Percentiles rank a stretch among this genome's conserved stretches.
These are phyloP conservation scores for Coreius guichenoti DNA, from an alignment of 2,797 vertebrate species.

Conservation along the genomic window DNA sequence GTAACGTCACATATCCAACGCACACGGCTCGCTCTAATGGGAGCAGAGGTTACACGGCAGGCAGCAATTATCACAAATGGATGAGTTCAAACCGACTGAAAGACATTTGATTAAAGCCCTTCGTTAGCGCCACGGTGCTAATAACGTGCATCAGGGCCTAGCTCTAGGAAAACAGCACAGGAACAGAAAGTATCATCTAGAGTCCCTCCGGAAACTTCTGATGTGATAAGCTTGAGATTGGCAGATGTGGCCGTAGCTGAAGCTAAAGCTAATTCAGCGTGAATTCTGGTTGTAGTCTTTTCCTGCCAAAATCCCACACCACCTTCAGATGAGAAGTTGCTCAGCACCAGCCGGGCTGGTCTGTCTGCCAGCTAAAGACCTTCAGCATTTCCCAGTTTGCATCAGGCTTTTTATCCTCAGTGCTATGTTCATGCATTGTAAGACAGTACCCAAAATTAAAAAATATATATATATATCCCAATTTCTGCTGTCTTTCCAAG, in stretches of 20 bases:
- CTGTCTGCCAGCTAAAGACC: not conserved
- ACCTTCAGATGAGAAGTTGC: slow-evolving; percentile 32
- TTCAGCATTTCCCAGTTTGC: not conserved
- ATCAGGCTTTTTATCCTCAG: not conserved
- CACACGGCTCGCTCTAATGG: slow-evolving; percentile 33
- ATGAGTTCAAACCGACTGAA: slow-evolving; percentile 82
- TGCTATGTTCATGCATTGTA: not conserved
- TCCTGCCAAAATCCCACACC: slow-evolving; percentile 63
- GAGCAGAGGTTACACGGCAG: slow-evolving; percentile 61
- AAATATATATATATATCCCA: not conserved
- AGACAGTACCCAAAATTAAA: not conserved
- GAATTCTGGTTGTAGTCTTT: slow-evolving; percentile 76
- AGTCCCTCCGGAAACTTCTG: slow-evolving; percentile 72
- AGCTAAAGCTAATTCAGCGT: slow-evolving; percentile 73
- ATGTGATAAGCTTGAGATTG: slow-evolving; percentile 73
- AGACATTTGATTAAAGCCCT: slow-evolving; percentile 80
- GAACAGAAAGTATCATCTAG: slow-evolving; percentile 61
- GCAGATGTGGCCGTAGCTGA: slow-evolving; percentile 69
- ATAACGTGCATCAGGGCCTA: slow-evolving; percentile 65
- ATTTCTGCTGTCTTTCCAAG: not conserved
- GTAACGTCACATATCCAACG: slow-evolving; percentile 62
- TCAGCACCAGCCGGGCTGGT: slow-evolving; percentile 9
- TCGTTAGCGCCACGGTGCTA: slow-evolving; percentile 65
- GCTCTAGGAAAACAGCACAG: slow-evolving; percentile 73
- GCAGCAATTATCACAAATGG: slow-evolving; percentile 82